These are phyloP conservation scores for Hycleus phaleratus DNA, from an alignment of 1,140 invertebrate species.

Conservation along the genomic window DNA sequence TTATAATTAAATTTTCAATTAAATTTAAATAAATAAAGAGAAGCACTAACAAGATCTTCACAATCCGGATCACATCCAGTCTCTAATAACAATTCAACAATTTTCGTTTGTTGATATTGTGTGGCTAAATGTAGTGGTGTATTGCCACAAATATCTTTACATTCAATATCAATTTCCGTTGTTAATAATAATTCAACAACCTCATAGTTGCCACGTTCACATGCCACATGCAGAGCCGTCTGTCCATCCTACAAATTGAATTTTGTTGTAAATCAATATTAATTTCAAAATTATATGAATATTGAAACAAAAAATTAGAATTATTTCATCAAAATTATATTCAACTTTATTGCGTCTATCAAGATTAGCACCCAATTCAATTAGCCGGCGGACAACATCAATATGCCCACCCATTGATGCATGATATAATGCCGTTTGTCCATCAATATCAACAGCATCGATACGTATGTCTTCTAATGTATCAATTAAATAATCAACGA, in stretches of 20 bases:
- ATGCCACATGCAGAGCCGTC: constrained; percentile 66
- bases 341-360: constrained; percentile 51
- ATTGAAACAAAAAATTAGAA: too few species aligned
- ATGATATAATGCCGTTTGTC: constrained; percentile 68
- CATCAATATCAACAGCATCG: constrained; percentile 50
- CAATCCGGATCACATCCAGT: constrained; percentile 51
- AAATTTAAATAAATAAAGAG: not conserved
- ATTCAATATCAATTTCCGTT: constrained; percentile 50
- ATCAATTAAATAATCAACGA: constrained; percentile 55
- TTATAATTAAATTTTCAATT: constrained; percentile 14
- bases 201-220: constrained; percentile 62
- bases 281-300: too few species aligned
- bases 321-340: too few species aligned
- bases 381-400: constrained; percentile 59
- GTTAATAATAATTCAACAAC: constrained; percentile 57
- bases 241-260: constrained; percentile 46
- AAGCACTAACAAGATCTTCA: constrained; percentile 44
- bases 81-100: constrained; percentile 62
- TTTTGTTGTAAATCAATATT: too few species aligned
- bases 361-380: constrained; percentile 60
- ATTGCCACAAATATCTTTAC: constrained; percentile 66
- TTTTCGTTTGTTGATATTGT: constrained; percentile 64
- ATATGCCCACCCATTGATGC: constrained; percentile 67
- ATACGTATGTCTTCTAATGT: constrained; percentile 51
- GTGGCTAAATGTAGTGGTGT: constrained; percentile 75